phyloP scores from a whole-genome alignment of 2,113 vertebrate genomes.

The Rattus norvegicus region GRCr8 NC_086038.1:5180501-5181000 shows the following conservation, averaged over 20 bases:
- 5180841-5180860: no score
- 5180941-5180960: no score
- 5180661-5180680: slow-evolving; percentile 98
- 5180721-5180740: neutral
- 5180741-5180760: neutral
- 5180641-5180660: slow-evolving; percentile 91
- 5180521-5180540: slow-evolving; percentile 96
- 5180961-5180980: neutral
- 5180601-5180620: slow-evolving; percentile 75
- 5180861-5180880: no score
- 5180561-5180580: slow-evolving; percentile 97
- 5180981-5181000: no score
- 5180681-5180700: slow-evolving; percentile 98
- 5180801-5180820: no score
- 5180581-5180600: slow-evolving; percentile 90
- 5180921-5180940: no score
- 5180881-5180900: no score
- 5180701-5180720: slow-evolving; percentile 94
- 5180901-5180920: no score
- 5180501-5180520: slow-evolving; percentile 90
- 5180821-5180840: no score
- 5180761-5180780: neutral
- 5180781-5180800: no score
- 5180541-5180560: slow-evolving; percentile 99
- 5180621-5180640: slow-evolving; percentile 86